Percentiles rank a stretch among this genome's conserved stretches.
These are phyloP conservation scores for Leptarthrus brevirostris DNA, from an alignment of 2,888 invertebrate genomes.

Conservation along the genomic window DNA sequence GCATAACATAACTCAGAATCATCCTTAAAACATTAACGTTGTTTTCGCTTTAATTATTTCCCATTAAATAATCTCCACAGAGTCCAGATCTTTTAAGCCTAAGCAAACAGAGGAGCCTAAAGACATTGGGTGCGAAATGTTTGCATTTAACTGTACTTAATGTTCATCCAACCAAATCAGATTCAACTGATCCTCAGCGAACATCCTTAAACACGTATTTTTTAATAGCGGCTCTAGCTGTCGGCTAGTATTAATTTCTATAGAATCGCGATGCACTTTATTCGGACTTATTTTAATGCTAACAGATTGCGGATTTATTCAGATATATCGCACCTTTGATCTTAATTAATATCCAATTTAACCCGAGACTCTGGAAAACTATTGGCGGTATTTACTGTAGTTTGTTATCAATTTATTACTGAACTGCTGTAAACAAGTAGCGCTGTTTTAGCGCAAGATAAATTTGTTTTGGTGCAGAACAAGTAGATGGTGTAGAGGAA, in stretches of 20 bases:
- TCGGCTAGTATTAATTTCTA: slow-evolving; percentile 37
- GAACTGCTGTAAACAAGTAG: slow-evolving; percentile 16
- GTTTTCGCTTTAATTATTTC: slow-evolving; percentile 28
- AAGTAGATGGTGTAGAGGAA: background rate
- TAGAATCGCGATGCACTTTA: slow-evolving; percentile 1
- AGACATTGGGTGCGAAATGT: slow-evolving; percentile 27
- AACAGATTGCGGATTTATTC: slow-evolving; percentile 35
- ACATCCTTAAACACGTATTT: slow-evolving; percentile 27
- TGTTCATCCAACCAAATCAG: slow-evolving; percentile 23
- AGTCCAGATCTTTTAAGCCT: background rate
- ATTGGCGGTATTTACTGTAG: slow-evolving; percentile 23
- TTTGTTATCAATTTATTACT: slow-evolving; percentile 35
- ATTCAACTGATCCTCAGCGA: slow-evolving; percentile 24
- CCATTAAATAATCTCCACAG: slow-evolving; percentile 8
- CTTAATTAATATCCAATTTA: slow-evolving; percentile 43
- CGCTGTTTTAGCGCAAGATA: slow-evolving; percentile 2
- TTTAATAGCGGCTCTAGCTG: slow-evolving; percentile 25
- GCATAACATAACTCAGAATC: slow-evolving; percentile 14
- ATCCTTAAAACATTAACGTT: slow-evolving; percentile 38
- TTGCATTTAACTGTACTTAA: slow-evolving; percentile 27
- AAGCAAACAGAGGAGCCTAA: background rate
- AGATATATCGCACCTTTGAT: slow-evolving; percentile 41
- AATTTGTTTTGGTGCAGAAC: slow-evolving; percentile 12
- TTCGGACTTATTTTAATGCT: slow-evolving; percentile 18
- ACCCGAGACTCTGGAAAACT: slow-evolving; percentile 1